A percentile compares a stretch with the other conserved stretches of the same genome.
Evolutionary conservation across 2,797 vertebrate genomes (phyloP).

Genomic region (Molossus molossus): DNA sequence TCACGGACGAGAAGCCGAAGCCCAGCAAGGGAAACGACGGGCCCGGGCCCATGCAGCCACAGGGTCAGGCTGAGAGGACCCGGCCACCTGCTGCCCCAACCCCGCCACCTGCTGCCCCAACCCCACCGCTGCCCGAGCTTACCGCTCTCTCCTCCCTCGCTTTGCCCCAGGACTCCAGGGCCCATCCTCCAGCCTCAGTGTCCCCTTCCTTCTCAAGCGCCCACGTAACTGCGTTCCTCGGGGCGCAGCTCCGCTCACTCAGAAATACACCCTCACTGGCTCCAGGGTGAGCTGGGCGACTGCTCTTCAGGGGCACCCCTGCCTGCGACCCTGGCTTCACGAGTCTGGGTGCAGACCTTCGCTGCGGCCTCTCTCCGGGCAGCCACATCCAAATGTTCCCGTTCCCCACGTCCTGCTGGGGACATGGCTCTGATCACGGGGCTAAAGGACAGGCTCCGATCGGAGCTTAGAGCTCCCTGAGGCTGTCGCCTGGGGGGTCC

Average conservation of each 20-base stretch:
- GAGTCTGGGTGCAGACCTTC: neutral
- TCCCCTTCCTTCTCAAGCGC: slow-evolving; percentile 28
- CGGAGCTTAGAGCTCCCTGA: neutral
- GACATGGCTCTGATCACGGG: neutral
- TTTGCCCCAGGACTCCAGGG: neutral
- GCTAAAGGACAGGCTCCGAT: neutral
- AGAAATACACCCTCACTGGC: neutral
- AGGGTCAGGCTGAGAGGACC: neutral
- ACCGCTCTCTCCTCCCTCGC: neutral
- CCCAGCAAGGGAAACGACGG: neutral
- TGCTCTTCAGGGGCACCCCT: neutral
- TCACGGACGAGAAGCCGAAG: slow-evolving; percentile 10
- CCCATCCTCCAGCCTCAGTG: neutral
- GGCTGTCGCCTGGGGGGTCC: neutral
- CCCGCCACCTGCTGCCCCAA: neutral
- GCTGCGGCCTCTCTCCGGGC: neutral
- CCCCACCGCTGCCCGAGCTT: neutral
- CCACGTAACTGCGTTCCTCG: slow-evolving; percentile 24
- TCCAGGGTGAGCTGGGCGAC: neutral
- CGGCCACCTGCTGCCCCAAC: neutral
- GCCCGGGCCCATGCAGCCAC: neutral
- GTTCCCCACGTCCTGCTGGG: neutral
- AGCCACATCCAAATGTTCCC: neutral
- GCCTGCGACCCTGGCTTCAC: slow-evolving; percentile 7
- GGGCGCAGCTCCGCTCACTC: slow-evolving; percentile 11